Evolutionary conservation across 1,140 invertebrate species (phyloP).

Genomic region (Octopus sinensis): DNA sequence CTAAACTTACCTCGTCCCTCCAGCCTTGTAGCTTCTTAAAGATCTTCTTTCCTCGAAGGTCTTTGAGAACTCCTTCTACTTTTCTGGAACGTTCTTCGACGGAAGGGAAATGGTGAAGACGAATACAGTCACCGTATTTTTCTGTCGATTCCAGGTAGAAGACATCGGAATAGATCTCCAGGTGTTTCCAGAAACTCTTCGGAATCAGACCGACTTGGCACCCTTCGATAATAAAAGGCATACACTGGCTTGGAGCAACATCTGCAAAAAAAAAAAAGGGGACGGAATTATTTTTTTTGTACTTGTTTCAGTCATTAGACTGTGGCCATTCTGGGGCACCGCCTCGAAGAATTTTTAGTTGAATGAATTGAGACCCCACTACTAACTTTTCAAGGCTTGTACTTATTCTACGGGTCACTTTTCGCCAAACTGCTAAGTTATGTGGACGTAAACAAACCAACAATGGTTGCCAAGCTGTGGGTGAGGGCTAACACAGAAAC

Average conservation of each 20-base stretch:
- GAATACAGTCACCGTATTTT: slow-evolving; percentile 55
- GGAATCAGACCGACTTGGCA: slow-evolving; percentile 83
- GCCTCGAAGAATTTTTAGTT: no score
- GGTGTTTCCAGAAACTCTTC: slow-evolving; percentile 75
- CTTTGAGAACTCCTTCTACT: slow-evolving; percentile 75
- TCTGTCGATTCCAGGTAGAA: slow-evolving; percentile 60
- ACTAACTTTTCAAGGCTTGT: no score
- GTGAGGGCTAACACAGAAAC: no score
- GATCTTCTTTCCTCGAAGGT: slow-evolving; percentile 67
- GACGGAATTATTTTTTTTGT: neutral
- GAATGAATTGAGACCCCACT: no score
- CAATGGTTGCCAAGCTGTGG: no score
- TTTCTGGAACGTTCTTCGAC: slow-evolving; percentile 75
- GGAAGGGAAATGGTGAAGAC: slow-evolving; percentile 66
- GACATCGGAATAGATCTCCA: slow-evolving; percentile 75
- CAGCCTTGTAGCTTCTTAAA: slow-evolving; percentile 78
- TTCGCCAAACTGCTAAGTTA: no score
- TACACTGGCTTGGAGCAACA: slow-evolving; percentile 55
- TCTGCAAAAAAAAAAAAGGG: slow-evolving; percentile 28
- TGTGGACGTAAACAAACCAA: no score
- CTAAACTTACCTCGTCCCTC: slow-evolving; percentile 75
- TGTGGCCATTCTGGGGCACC: no score
- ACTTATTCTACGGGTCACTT: no score
- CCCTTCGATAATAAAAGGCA: slow-evolving; percentile 81
- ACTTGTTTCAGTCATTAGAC: neutral